Conservation (phyloP, 1,140 invertebrate species). For the Bombus waltoni region DNA sequence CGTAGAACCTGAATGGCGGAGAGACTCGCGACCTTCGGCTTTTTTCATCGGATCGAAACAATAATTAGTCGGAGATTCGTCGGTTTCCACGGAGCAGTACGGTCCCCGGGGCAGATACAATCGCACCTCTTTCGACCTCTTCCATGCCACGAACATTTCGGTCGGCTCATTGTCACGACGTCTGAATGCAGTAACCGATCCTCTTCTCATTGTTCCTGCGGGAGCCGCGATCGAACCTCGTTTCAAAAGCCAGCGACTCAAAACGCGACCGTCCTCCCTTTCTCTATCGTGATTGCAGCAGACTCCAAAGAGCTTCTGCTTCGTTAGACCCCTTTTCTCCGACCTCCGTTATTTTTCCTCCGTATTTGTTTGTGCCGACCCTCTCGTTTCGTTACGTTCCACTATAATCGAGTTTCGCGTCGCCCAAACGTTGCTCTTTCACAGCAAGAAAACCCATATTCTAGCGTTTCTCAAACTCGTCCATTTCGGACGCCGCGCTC, state of each 20-base stretch:
- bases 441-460: neutral
- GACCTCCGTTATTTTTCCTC: slow-evolving; percentile 3
- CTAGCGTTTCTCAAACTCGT: too few species aligned
- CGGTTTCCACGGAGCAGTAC: neutral
- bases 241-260: slow-evolving; percentile 13
- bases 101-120: neutral
- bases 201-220: slow-evolving; percentile 47
- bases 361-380: neutral
- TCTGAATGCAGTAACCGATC: slow-evolving; percentile 48
- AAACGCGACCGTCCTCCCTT: slow-evolving; percentile 22
- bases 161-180: slow-evolving; percentile 14
- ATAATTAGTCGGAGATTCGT: slow-evolving; percentile 34
- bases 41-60: neutral
- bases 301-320: slow-evolving; percentile 51
- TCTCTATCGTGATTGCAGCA: slow-evolving; percentile 29
- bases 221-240: slow-evolving; percentile 21
- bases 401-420: neutral
- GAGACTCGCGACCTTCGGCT: neutral
- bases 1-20: neutral
- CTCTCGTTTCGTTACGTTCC: neutral
- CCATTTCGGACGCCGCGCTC: too few species aligned
- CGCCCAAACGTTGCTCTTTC: neutral
- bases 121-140: slow-evolving; percentile 34
- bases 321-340: slow-evolving; percentile 44
- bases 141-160: slow-evolving; percentile 34